phyloP scores from a whole-genome alignment of 2,113 vertebrate genomes.

The Rhombomys opimus region DNA sequence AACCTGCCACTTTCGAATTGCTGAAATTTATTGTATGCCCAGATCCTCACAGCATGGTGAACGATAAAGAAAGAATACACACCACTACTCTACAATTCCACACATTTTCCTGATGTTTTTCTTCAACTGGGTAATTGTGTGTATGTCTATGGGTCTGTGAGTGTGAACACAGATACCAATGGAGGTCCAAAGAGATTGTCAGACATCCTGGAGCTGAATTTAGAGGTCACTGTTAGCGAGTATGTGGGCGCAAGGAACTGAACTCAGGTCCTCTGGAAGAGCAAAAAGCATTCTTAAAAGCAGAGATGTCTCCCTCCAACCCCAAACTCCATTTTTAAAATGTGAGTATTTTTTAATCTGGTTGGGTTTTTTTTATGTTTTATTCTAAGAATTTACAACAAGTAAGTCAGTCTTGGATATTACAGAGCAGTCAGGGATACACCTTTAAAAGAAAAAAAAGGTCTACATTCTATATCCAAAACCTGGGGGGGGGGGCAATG shows the following conservation, averaged over 20 bases:
- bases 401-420: background rate
- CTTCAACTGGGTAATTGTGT: background rate
- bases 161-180: too few relatives aligned
- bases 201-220: background rate
- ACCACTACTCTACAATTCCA: background rate
- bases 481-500: background rate
- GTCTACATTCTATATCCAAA: background rate
- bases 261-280: background rate
- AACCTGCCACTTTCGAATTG: background rate
- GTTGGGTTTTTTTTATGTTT: background rate
- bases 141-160: background rate
- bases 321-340: background rate
- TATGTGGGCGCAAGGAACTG: background rate
- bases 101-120: background rate
- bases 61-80: background rate
- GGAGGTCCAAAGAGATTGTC: background rate
- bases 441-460: background rate
- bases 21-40: background rate
- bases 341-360: background rate
- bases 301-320: background rate
- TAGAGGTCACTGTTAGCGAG: background rate
- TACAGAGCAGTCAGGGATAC: background rate
- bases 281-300: background rate
- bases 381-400: background rate
- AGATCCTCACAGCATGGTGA: background rate